Conservation (phyloP, 64 coral and sea anemone genomes). For the Platygyra sinensis region DNA sequence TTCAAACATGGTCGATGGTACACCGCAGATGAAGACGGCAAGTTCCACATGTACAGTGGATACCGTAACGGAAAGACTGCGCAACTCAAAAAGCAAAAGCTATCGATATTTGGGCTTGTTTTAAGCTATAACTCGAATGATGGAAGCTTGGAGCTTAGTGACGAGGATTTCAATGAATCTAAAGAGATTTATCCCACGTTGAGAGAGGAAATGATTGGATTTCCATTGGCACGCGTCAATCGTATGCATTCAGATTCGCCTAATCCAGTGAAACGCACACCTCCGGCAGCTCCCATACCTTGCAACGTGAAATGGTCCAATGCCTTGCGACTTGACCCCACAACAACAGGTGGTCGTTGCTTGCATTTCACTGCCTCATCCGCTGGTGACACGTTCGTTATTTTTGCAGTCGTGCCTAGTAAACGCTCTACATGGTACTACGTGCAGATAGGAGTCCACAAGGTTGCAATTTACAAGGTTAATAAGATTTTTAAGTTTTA, state of each 20-base stretch:
- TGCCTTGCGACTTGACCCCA: constrained; percentile 30
- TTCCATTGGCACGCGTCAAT: neutral
- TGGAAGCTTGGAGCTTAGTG: neutral
- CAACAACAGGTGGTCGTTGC: constrained; percentile 5
- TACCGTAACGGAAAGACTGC: neutral
- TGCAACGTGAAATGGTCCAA: constrained; percentile 50
- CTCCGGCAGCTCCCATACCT: neutral
- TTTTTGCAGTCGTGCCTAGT: constrained; percentile 20
- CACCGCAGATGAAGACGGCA: neutral
- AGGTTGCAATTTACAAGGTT: neutral
- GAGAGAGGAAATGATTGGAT: neutral
- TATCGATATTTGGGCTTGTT: constrained; percentile 62
- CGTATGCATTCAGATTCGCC: neutral
- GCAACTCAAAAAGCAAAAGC: neutral
- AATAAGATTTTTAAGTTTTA: neutral
- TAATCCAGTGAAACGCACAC: too few relatives aligned
- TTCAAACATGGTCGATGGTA: constrained; percentile 2
- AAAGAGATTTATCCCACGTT: neutral
- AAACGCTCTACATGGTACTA: neutral
- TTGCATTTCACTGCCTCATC: constrained; percentile 56
- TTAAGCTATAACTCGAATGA: constrained; percentile 24
- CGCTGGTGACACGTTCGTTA: constrained; percentile 1
- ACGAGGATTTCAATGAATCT: constrained; percentile 16
- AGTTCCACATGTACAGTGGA: constrained; percentile 35
- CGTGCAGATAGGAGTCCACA: neutral